These are phyloP conservation scores for Paracentrotus lividus DNA, from an alignment of 53 echinoderm and acorn worm species.

Conservation along the genomic window DNA sequence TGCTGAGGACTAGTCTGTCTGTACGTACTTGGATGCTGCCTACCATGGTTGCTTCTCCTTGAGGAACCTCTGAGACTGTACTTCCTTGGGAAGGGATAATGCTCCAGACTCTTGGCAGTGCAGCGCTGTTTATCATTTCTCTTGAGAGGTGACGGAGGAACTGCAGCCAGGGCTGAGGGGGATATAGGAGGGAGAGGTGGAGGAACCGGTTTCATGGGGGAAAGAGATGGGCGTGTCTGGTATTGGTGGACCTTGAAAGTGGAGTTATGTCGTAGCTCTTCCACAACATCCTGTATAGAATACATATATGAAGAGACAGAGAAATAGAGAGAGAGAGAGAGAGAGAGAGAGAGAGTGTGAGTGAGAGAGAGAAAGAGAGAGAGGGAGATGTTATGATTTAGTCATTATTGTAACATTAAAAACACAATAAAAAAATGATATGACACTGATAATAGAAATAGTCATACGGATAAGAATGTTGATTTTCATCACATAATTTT, in stretches of 20 bases:
- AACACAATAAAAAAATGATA: too few species aligned
- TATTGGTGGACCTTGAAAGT: conserved; percentile 36
- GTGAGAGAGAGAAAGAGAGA: too few species aligned
- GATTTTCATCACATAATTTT: too few species aligned
- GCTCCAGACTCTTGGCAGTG: conserved; percentile 58
- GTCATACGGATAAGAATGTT: too few species aligned
- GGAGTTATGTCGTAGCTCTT: conserved; percentile 36
- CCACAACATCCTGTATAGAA: conserved; percentile 26
- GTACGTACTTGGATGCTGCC: neutral
- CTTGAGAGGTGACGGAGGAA: neutral
- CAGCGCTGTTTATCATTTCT: neutral
- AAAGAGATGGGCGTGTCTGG: neutral
- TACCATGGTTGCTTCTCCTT: conserved; percentile 16
- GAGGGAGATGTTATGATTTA: too few species aligned
- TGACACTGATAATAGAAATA: too few species aligned
- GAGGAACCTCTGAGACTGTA: conserved; percentile 28
- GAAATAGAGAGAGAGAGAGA: too few species aligned
- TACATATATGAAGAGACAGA: too few species aligned
- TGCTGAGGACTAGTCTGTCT: neutral
- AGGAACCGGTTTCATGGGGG: conserved; percentile 8
- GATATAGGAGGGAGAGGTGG: conserved; percentile 35
- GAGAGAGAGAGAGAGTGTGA: too few species aligned
- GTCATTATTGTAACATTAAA: too few species aligned
- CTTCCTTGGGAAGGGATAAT: conserved; percentile 56
- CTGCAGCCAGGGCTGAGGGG: neutral